phyloP scores from a whole-genome alignment of 1,140 invertebrate species.

The Meteorus sp. region DNA sequence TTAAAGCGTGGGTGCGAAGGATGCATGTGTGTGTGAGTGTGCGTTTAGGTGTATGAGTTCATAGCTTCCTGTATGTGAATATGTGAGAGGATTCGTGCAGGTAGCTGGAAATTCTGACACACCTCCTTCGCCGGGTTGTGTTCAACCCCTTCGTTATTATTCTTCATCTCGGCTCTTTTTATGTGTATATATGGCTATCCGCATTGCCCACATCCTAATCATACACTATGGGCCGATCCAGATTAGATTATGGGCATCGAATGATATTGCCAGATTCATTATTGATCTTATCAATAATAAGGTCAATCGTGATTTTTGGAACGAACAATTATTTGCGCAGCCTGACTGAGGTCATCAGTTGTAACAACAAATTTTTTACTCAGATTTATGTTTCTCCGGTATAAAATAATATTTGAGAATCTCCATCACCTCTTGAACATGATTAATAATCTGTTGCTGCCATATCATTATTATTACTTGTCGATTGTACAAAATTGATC shows the following conservation, averaged over 20 bases:
- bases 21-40: neutral
- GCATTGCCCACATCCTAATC: neutral
- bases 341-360: neutral
- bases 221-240: neutral
- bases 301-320: conserved; percentile 2
- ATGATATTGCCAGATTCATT: neutral
- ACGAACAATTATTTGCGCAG: conserved; percentile 10
- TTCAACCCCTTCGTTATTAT: conserved; percentile 21
- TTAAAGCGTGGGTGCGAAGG: conserved; percentile 44
- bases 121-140: conserved; percentile 20
- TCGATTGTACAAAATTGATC: conserved; percentile 21
- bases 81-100: conserved; percentile 28
- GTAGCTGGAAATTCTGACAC: conserved; percentile 37
- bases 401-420: neutral
- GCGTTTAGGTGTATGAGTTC: too few species aligned
- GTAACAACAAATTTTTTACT: neutral
- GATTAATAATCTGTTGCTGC: conserved; percentile 17
- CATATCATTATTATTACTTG: neutral
- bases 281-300: conserved; percentile 9
- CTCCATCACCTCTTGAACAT: neutral
- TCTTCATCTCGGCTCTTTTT: neutral
- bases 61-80: conserved; percentile 5
- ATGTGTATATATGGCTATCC: neutral
- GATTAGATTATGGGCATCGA: conserved; percentile 5
- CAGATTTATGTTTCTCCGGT: neutral